phyloP scores from a whole-genome alignment of 2,797 vertebrate species.

The Spheniscus humboldti region DNA sequence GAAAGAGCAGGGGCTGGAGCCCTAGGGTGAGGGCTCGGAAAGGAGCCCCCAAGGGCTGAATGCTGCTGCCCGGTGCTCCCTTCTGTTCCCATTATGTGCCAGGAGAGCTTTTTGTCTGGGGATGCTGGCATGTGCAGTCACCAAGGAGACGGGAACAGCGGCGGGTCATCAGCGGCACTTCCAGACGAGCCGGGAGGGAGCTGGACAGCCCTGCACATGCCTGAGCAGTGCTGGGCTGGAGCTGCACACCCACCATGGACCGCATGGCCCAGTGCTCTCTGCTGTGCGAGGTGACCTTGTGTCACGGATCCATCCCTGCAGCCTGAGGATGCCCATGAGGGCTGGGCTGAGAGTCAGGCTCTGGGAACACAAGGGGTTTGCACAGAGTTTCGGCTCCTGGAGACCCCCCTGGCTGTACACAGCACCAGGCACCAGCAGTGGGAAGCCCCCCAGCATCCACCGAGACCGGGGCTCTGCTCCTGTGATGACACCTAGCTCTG shows the following conservation, averaged over 20 bases:
- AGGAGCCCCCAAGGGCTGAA: background rate
- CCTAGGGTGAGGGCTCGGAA: background rate
- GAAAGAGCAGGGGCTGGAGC: background rate
- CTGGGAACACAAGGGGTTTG: background rate
- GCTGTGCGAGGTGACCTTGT: background rate
- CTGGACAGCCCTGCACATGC: background rate
- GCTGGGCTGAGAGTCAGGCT: background rate
- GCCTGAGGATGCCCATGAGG: background rate
- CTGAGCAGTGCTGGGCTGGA: background rate
- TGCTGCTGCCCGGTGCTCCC: background rate
- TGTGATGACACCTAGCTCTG: background rate
- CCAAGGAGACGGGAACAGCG: background rate
- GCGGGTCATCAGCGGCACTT: background rate
- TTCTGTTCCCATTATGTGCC: background rate
- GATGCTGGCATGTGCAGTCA: background rate
- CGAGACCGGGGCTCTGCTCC: background rate
- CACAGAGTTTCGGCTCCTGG: background rate
- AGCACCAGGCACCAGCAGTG: background rate
- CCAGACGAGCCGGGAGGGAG: background rate
- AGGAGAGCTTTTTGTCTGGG: slow-evolving; percentile 1
- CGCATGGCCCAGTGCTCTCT: background rate
- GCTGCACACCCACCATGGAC: background rate
- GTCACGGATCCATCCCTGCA: background rate
- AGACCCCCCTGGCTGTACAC: no score
- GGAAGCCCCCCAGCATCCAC: background rate